Conservation (phyloP, 1,140 invertebrate species). For the Hetaerina americana region DNA sequence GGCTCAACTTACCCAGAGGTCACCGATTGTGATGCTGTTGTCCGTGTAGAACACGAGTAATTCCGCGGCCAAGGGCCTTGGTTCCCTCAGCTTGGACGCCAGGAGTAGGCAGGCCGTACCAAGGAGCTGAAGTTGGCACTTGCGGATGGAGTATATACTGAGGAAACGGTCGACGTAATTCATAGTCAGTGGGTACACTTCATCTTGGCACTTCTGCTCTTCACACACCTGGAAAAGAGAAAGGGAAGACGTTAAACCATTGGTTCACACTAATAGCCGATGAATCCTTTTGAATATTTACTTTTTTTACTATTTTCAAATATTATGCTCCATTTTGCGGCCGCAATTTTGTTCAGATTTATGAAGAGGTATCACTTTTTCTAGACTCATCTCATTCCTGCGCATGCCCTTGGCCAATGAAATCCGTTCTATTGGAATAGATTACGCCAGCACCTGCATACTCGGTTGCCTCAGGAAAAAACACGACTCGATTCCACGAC, state of each 20-base stretch:
- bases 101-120: slow-evolving; percentile 79
- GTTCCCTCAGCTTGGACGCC: slow-evolving; percentile 80
- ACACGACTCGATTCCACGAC: no score
- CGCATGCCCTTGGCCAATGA: no score
- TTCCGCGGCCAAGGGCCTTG: slow-evolving; percentile 62
- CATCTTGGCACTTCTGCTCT: slow-evolving; percentile 78
- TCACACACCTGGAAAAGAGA: slow-evolving; percentile 69
- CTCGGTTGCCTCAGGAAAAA: no score
- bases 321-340: no score
- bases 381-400: no score
- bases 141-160: slow-evolving; percentile 58
- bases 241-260: slow-evolving; percentile 14
- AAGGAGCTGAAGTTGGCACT: slow-evolving; percentile 75
- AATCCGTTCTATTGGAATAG: no score
- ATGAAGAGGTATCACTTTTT: no score
- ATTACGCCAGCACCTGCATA: no score
- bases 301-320: no score
- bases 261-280: no score
- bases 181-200: slow-evolving; percentile 79
- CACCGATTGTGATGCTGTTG: slow-evolving; percentile 68
- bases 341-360: no score
- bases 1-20: slow-evolving; percentile 83
- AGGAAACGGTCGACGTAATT: slow-evolving; percentile 89
- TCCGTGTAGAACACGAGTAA: slow-evolving; percentile 82
- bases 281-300: no score